These are phyloP conservation scores for Trachelus troglodyta DNA, from an alignment of 2,888 invertebrate species.

Conservation along the genomic window DNA sequence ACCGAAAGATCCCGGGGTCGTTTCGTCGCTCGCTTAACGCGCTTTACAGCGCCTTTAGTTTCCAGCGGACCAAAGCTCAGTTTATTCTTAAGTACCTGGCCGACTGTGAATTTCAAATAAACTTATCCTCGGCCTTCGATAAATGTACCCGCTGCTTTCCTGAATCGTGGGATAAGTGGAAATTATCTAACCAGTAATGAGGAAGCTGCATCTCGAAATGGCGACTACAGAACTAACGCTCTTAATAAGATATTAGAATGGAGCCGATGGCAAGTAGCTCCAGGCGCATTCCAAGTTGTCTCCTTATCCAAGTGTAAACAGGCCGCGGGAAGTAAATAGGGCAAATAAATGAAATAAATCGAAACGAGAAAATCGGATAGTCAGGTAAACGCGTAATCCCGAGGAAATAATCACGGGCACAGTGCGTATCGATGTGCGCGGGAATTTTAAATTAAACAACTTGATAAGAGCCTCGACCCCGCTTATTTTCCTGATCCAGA, in stretches of 20 bases:
- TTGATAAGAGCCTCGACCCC: neutral
- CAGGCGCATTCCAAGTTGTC: neutral
- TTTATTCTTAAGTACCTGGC: neutral
- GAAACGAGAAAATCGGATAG: neutral
- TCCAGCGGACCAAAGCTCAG: neutral
- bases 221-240: neutral
- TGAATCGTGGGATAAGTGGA: neutral
- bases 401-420: neutral
- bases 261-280: neutral
- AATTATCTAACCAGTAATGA: neutral
- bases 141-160: too few relatives aligned
- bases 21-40: neutral
- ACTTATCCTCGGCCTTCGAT: too few relatives aligned
- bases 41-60: neutral
- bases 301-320: neutral
- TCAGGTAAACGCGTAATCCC: neutral
- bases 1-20: slow-evolving; percentile 22
- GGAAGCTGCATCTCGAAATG: neutral
- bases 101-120: neutral
- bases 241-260: neutral
- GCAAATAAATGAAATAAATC: neutral
- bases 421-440: neutral
- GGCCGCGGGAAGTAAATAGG: neutral
- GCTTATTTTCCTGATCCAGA: neutral
- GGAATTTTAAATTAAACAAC: neutral